Percentiles rank a stretch among this genome's conserved stretches.
phyloP scores from a whole-genome alignment of 1,140 invertebrate species.

The Apis cerana region DNA sequence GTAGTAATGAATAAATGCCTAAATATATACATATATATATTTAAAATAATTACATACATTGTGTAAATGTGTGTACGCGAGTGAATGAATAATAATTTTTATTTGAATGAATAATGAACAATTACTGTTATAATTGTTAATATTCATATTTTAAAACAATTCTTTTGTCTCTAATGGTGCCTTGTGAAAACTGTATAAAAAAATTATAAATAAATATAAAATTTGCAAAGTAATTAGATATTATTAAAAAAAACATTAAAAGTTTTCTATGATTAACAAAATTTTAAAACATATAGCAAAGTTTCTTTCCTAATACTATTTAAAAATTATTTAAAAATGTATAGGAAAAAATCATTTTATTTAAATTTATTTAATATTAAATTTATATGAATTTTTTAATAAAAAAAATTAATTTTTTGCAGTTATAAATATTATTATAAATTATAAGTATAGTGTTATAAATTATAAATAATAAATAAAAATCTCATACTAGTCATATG shows the following conservation, averaged over 20 bases:
- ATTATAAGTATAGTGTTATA: constrained; percentile 6
- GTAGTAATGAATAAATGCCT: constrained; percentile 17
- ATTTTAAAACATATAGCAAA: constrained; percentile 22
- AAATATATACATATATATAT: constrained; percentile 10
- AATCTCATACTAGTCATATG: constrained; percentile 36
- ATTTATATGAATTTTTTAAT: constrained; percentile 11
- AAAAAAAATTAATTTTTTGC: constrained; percentile 28
- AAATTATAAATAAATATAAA: constrained; percentile 34
- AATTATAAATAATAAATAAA: constrained; percentile 24
- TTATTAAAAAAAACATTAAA: constrained; percentile 25
- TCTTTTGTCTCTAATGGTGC: constrained; percentile 41
- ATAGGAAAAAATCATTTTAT: constrained; percentile 9
- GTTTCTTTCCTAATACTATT: constrained; percentile 38
- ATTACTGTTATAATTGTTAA: constrained; percentile 36
- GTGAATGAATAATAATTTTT: constrained; percentile 6
- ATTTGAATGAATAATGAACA: not conserved
- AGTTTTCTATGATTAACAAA: constrained; percentile 28
- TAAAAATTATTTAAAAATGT: not conserved
- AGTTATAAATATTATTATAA: constrained; percentile 14
- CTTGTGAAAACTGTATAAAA: constrained; percentile 49
- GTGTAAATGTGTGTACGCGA: too few relatives aligned
- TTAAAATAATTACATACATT: too few relatives aligned
- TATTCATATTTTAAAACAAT: constrained; percentile 44
- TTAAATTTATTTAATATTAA: constrained; percentile 20
- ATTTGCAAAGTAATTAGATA: constrained; percentile 18